phyloP scores from a whole-genome alignment of 2,888 invertebrate genomes.

The Trisateles emortualis region DNA sequence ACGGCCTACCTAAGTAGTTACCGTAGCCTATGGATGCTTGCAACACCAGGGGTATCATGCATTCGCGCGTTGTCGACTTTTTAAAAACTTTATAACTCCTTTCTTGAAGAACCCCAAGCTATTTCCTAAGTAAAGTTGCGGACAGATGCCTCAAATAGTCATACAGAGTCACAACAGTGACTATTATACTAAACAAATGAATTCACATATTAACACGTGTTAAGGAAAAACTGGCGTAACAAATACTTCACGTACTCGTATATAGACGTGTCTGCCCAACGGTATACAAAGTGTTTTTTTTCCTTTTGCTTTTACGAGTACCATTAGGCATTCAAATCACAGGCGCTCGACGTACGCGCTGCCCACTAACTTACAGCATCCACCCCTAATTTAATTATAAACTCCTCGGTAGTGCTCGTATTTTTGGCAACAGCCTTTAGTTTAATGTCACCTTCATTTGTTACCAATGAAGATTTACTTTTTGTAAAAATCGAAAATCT shows the following conservation, averaged over 20 bases:
- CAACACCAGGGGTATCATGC: too few species aligned
- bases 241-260: conserved; percentile 6
- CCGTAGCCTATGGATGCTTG: too few species aligned
- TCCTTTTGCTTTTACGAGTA: conserved; percentile 31
- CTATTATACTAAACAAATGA: conserved; percentile 2
- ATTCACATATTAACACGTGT: too few species aligned
- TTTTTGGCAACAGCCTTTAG: conserved; percentile 41
- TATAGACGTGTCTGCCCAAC: not conserved
- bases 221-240: not conserved
- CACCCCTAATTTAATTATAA: conserved; percentile 68
- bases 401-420: conserved; percentile 49
- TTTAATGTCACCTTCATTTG: conserved; percentile 21
- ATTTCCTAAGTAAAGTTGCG: too few species aligned
- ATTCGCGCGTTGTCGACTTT: too few species aligned
- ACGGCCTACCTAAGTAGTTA: too few species aligned
- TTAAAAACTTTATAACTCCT: too few species aligned
- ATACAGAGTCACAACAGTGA: not conserved
- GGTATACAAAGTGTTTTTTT: conserved; percentile 17
- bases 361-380: conserved; percentile 61
- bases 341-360: conserved; percentile 54
- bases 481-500: not conserved
- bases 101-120: too few species aligned
- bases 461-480: not conserved
- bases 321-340: conserved; percentile 75
- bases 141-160: too few species aligned